Conservation (phyloP, 2,888 invertebrate species). For the Heliconius aoede region DNA sequence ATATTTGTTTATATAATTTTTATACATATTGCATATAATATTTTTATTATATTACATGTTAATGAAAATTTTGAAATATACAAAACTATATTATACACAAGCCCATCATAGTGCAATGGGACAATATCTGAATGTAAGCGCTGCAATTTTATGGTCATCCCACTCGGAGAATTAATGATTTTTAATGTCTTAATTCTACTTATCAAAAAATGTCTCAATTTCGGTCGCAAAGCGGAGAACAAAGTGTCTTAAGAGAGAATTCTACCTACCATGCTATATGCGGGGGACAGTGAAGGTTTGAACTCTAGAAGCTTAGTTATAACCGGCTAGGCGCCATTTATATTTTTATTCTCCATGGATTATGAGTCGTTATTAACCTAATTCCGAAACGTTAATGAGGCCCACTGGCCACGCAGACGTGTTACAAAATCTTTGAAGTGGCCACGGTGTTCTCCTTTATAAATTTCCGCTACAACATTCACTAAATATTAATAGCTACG, state of each 20-base stretch:
- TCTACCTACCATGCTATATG: background rate
- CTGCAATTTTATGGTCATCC: too few relatives aligned
- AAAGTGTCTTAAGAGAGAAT: background rate
- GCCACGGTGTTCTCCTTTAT: constrained; percentile 21
- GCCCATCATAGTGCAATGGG: too few relatives aligned
- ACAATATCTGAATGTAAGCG: too few relatives aligned
- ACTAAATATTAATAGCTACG: constrained; percentile 18
- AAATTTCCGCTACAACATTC: constrained; percentile 14
- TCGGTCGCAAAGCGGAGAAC: background rate
- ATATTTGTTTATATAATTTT: background rate
- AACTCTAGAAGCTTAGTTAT: too few relatives aligned
- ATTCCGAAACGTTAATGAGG: constrained; percentile 32
- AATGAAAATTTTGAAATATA: too few relatives aligned
- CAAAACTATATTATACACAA: too few relatives aligned
- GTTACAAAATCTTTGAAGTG: constrained; percentile 39
- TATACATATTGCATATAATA: background rate
- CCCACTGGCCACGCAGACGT: constrained; percentile 14
- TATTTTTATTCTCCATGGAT: constrained; percentile 3
- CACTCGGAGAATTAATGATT: too few relatives aligned
- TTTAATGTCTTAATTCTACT: too few relatives aligned
- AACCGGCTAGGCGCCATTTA: background rate
- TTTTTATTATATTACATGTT: too few relatives aligned
- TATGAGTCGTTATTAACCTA: constrained; percentile 31
- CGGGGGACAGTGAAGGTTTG: too few relatives aligned
- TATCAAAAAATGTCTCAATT: too few relatives aligned